Conservation (phyloP, 2,113 vertebrate species). For the Mandrillus leucophaeus region DNA sequence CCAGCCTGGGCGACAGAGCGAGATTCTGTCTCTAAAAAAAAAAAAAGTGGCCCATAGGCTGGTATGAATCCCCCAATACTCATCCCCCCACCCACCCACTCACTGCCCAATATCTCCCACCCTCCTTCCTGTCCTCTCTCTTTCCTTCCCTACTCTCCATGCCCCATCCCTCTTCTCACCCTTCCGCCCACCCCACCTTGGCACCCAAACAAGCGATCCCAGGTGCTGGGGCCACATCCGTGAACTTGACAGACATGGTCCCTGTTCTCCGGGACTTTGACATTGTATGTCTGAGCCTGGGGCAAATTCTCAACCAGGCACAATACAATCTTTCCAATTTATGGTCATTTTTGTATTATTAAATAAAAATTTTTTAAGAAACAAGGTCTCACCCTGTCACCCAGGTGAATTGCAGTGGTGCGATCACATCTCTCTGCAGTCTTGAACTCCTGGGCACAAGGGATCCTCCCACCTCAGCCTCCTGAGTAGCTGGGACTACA, state of each 20-base stretch:
- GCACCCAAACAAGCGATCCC: background rate
- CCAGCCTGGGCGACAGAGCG: too few species aligned
- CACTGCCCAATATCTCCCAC: too few species aligned
- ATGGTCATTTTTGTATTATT: background rate
- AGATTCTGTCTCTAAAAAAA: too few species aligned
- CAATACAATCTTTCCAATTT: background rate
- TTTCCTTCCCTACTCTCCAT: background rate
- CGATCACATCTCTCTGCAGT: too few species aligned
- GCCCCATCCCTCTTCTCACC: background rate
- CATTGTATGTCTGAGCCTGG: background rate
- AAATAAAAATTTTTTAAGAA: too few species aligned
- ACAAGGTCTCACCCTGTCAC: too few species aligned
- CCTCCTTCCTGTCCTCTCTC: background rate
- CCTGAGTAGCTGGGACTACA: too few species aligned
- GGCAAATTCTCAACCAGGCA: background rate
- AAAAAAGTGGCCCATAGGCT: background rate
- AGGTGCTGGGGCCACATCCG: background rate
- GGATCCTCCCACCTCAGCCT: too few species aligned
- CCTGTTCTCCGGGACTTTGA: background rate
- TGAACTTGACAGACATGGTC: background rate
- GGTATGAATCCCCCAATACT: fast-evolving
- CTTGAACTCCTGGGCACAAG: too few species aligned
- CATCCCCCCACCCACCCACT: fast-evolving
- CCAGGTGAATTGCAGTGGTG: too few species aligned
- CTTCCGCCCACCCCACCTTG: background rate